phyloP scores from a whole-genome alignment of 1,140 invertebrate species.

The Drosophila nasuta region DNA sequence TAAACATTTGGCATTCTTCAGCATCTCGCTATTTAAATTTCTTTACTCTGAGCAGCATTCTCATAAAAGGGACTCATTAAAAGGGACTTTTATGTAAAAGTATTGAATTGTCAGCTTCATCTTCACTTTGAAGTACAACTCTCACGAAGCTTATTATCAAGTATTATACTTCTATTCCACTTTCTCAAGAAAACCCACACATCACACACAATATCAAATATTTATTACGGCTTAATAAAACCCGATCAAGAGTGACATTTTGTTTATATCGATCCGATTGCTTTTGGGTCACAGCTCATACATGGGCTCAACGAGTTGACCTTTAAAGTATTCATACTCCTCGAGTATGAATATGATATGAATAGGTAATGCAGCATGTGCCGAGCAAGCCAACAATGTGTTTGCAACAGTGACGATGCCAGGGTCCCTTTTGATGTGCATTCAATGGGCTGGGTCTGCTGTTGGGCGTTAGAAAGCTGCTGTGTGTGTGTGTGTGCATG shows the following conservation, averaged over 20 bases:
- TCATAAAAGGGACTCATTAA: too few species aligned
- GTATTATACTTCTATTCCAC: too few species aligned
- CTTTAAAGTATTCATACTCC: slow-evolving; percentile 23
- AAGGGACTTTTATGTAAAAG: too few species aligned
- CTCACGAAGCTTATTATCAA: too few species aligned
- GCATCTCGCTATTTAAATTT: too few species aligned
- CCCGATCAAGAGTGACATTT: slow-evolving; percentile 19
- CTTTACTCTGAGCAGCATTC: too few species aligned
- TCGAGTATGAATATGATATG: slow-evolving; percentile 22
- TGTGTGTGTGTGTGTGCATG: slow-evolving; percentile 9
- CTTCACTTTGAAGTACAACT: too few species aligned
- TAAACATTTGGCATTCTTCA: too few species aligned
- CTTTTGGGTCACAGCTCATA: slow-evolving; percentile 25
- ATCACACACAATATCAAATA: background rate
- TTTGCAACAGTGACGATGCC: slow-evolving; percentile 16
- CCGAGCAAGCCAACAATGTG: too few species aligned
- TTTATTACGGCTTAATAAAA: background rate
- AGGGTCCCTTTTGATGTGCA: slow-evolving; percentile 24
- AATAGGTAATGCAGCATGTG: slow-evolving; percentile 9
- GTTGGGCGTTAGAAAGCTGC: background rate
- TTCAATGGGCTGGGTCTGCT: slow-evolving; percentile 21
- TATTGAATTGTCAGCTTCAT: too few species aligned
- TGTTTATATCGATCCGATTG: slow-evolving; percentile 19
- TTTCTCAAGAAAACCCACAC: too few species aligned
- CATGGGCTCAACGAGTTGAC: slow-evolving; percentile 28